phyloP scores from a whole-genome alignment of 2,113 vertebrate genomes.

The Misgurnus anguillicaudatus region DNA sequence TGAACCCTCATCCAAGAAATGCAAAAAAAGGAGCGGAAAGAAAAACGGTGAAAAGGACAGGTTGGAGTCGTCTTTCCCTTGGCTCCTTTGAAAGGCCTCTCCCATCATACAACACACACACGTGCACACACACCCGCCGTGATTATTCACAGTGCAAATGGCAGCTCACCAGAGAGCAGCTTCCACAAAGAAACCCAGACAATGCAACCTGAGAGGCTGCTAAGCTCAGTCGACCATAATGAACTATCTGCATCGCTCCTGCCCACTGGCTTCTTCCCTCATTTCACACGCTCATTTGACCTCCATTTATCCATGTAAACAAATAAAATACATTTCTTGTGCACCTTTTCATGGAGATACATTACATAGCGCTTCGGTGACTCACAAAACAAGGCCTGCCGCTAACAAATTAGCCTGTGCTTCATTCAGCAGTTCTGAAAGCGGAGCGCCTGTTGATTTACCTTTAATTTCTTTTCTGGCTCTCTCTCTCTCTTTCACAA shows the following conservation, averaged over 20 bases:
- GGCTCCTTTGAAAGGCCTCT: slow-evolving; percentile 12
- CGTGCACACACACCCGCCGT: slow-evolving; percentile 4
- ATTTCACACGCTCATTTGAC: slow-evolving; percentile 26
- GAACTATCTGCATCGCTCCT: slow-evolving; percentile 46
- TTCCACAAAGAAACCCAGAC: slow-evolving; percentile 41
- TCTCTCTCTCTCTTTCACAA: not conserved
- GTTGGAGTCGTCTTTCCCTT: slow-evolving; percentile 14
- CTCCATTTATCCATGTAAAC: slow-evolving; percentile 39
- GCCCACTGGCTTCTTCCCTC: slow-evolving; percentile 27
- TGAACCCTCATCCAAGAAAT: slow-evolving; percentile 7
- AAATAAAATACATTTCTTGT: slow-evolving; percentile 37
- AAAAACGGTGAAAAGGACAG: not conserved
- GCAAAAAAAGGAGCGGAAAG: not conserved
- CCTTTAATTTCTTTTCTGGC: not conserved
- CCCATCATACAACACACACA: slow-evolving; percentile 23
- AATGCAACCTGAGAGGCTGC: slow-evolving; percentile 42
- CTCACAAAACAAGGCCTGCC: not conserved
- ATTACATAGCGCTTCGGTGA: not conserved
- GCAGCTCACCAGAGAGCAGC: slow-evolving; percentile 56
- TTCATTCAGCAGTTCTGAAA: not conserved
- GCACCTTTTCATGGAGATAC: slow-evolving; percentile 27
- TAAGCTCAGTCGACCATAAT: slow-evolving; percentile 55
- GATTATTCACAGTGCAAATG: slow-evolving; percentile 57
- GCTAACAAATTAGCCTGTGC: not conserved
- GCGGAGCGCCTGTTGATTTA: slow-evolving; percentile 21